These are phyloP conservation scores for Sus cebifrons DNA, from an alignment of 2,797 vertebrate species.

Conservation along the genomic window DNA sequence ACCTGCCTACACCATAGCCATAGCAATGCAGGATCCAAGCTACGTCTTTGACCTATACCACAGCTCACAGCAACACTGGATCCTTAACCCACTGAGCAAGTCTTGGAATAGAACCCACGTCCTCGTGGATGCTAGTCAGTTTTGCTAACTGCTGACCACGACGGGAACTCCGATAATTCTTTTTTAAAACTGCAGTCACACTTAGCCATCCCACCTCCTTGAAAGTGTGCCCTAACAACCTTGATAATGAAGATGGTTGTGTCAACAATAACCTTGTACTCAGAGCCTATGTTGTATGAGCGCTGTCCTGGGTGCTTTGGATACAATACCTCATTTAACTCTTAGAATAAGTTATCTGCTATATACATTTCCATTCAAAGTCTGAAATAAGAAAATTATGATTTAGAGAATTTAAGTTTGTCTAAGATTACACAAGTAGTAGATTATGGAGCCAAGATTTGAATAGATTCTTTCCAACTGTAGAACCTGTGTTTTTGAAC, in stretches of 20 bases:
- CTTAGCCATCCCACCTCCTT: not conserved
- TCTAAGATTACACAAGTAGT: not conserved
- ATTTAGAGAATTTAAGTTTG: conserved; percentile 19
- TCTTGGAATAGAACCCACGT: no score
- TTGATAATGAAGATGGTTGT: not conserved
- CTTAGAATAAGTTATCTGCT: not conserved
- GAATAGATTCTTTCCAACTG: not conserved
- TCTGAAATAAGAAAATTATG: not conserved
- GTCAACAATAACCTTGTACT: not conserved
- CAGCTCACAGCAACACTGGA: no score
- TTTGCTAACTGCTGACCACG: no score
- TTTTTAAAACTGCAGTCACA: not conserved
- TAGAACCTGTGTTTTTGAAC: not conserved
- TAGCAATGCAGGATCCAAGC: no score
- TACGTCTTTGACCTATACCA: no score
- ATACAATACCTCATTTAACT: not conserved
- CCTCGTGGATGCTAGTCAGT: no score
- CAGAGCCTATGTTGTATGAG: not conserved
- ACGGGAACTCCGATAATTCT: no score
- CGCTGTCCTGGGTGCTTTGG: not conserved
- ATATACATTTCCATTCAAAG: not conserved
- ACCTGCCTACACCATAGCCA: no score
- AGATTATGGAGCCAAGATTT: not conserved
- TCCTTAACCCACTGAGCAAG: no score
- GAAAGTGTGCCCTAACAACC: not conserved